These are phyloP conservation scores for Myotis lucifugus DNA, from an alignment of 2,113 vertebrate species.

Conservation along the genomic window DNA sequence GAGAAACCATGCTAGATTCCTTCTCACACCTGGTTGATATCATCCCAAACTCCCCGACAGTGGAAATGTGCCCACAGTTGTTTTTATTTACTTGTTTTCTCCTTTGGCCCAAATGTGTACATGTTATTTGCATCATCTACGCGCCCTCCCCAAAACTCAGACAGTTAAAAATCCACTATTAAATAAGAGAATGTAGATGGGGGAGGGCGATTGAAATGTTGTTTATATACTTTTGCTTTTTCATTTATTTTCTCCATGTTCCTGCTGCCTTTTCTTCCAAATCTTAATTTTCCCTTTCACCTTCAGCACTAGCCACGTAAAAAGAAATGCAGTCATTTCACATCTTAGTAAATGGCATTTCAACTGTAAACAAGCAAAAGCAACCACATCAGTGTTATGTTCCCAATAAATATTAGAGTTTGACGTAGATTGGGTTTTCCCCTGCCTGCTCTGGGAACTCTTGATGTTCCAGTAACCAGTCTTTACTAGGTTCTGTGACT, in stretches of 20 bases:
- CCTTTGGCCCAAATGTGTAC: not conserved
- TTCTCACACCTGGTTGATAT: too few species aligned
- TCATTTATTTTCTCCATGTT: slow-evolving; percentile 52
- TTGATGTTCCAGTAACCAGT: slow-evolving; percentile 70
- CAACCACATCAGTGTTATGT: slow-evolving; percentile 77
- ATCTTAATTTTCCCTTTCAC: slow-evolving; percentile 58
- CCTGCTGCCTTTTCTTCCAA: slow-evolving; percentile 21
- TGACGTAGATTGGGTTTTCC: slow-evolving; percentile 83
- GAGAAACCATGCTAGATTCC: not conserved
- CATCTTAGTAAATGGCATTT: slow-evolving; percentile 79
- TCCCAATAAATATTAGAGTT: slow-evolving; percentile 84
- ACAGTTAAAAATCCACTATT: not conserved
- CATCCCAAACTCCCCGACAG: not conserved
- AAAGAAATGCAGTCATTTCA: slow-evolving; percentile 75
- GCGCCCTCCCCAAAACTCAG: not conserved
- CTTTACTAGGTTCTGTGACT: slow-evolving; percentile 61
- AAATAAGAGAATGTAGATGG: not conserved
- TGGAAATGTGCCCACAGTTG: not conserved
- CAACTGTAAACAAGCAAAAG: slow-evolving; percentile 80
- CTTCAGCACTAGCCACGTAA: slow-evolving; percentile 43
- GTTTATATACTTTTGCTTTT: slow-evolving; percentile 42
- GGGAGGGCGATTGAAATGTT: not conserved
- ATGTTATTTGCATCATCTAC: not conserved
- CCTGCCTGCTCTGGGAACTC: slow-evolving; percentile 74
- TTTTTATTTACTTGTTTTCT: not conserved